These are phyloP conservation scores for Lithobates pipiens DNA, from an alignment of 2,797 vertebrate genomes.

Conservation along the genomic window DNA sequence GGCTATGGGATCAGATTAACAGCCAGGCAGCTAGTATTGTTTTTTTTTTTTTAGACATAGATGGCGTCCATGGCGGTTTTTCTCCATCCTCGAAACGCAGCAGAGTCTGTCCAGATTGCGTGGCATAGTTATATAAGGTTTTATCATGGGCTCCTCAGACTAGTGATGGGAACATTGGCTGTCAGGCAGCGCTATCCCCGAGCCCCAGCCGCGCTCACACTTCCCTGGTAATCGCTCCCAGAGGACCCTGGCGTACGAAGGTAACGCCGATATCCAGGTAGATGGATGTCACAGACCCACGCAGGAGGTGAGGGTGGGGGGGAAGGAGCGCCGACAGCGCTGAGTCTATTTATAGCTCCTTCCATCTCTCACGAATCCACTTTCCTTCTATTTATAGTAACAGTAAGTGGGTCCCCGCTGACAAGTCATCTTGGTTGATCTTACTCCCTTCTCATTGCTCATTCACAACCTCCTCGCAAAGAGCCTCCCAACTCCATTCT, in stretches of 20 bases:
- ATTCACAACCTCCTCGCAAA: conserved; percentile 13
- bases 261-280: conserved; percentile 36
- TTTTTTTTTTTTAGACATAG: no score
- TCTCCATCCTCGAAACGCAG: no score
- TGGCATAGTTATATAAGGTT: background rate
- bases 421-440: conserved; percentile 33
- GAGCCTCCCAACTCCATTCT: background rate
- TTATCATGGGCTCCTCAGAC: background rate
- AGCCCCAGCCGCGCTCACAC: background rate
- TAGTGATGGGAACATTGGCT: background rate
- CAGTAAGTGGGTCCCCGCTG: conserved; percentile 60
- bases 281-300: conserved; percentile 12
- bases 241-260: background rate
- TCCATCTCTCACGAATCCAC: conserved; percentile 27
- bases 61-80: no score
- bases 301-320: conserved; percentile 35
- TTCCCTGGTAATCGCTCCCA: background rate
- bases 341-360: conserved; percentile 42
- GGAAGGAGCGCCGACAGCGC: conserved; percentile 10
- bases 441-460: conserved; percentile 7
- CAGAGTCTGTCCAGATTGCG: no score
- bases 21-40: no score
- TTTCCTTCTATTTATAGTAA: conserved; percentile 52
- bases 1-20: no score
- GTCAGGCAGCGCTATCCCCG: background rate